Conservation (phyloP, 2,888 invertebrate genomes). For the Drosophila merina region DNA sequence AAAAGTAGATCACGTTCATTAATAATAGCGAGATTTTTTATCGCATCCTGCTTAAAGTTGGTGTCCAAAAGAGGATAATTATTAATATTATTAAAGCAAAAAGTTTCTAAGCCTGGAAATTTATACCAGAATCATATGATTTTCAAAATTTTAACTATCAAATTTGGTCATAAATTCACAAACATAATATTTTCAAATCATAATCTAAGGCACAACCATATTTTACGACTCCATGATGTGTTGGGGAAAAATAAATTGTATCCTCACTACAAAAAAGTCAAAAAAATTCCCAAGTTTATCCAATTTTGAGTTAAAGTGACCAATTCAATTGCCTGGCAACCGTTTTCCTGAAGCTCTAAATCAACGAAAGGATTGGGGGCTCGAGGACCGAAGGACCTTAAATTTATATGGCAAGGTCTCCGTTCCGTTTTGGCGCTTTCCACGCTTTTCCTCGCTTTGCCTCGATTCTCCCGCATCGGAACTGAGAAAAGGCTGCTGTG, state of each 20-base stretch:
- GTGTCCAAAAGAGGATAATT: neutral
- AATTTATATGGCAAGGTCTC: slow-evolving; percentile 70
- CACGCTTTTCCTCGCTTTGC: slow-evolving; percentile 17
- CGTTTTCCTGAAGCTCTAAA: slow-evolving; percentile 33
- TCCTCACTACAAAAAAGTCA: no score
- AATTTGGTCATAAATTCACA: neutral
- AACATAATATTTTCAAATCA: neutral
- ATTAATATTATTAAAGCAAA: neutral
- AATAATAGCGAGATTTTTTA: slow-evolving; percentile 1
- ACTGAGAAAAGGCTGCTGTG: slow-evolving; percentile 45
- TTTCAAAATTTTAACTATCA: neutral
- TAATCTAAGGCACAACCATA: neutral
- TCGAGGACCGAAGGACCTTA: slow-evolving; percentile 39
- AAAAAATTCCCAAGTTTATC: neutral
- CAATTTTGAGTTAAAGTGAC: slow-evolving; percentile 15
- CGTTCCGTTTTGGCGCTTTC: slow-evolving; percentile 32
- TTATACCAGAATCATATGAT: neutral
- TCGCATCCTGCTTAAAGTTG: neutral
- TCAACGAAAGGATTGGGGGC: slow-evolving; percentile 11
- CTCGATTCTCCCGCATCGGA: slow-evolving; percentile 25
- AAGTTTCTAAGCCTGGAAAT: neutral
- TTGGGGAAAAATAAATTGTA: neutral
- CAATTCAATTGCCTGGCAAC: slow-evolving; percentile 35
- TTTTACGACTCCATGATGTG: neutral
- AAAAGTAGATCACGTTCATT: slow-evolving; percentile 1